Evolutionary conservation across 2,113 vertebrate species (phyloP).

Genomic region (Leucosticte australis): DNA sequence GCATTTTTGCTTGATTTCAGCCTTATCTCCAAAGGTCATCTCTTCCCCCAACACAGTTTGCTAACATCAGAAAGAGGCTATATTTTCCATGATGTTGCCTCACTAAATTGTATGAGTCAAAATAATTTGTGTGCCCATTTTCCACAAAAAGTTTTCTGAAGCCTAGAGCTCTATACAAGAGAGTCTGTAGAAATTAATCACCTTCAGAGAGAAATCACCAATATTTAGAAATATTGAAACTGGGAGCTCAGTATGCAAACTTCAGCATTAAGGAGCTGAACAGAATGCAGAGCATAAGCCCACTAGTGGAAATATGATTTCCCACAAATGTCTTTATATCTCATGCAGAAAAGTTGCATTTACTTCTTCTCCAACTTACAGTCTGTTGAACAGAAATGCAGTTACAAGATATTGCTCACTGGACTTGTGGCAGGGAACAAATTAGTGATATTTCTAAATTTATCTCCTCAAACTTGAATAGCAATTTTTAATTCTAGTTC

Average conservation of each 20-base stretch:
- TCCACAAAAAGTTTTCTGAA: neutral
- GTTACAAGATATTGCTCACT: neutral
- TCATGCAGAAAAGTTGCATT: neutral
- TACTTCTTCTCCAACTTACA: neutral
- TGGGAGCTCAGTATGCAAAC: neutral
- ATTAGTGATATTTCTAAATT: neutral
- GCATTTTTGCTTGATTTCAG: conserved; percentile 61
- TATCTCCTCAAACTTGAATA: neutral
- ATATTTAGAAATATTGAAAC: neutral
- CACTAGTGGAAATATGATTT: neutral
- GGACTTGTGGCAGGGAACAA: neutral
- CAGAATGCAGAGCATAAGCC: neutral
- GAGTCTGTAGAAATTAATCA: neutral
- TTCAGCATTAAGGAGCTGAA: neutral
- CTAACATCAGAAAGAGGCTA: conserved; percentile 20
- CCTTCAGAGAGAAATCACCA: neutral
- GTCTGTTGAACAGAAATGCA: neutral
- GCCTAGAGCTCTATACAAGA: neutral
- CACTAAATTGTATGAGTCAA: conserved; percentile 39
- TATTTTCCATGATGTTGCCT: conserved; percentile 41
- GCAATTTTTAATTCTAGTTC: neutral
- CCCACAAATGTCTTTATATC: neutral
- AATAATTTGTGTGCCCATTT: conserved; percentile 39
- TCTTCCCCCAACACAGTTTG: conserved; percentile 48
- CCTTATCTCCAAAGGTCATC: conserved; percentile 71